These are phyloP conservation scores for Syngnathus typhle DNA, from an alignment of 2,113 vertebrate species.

Conservation along the genomic window DNA sequence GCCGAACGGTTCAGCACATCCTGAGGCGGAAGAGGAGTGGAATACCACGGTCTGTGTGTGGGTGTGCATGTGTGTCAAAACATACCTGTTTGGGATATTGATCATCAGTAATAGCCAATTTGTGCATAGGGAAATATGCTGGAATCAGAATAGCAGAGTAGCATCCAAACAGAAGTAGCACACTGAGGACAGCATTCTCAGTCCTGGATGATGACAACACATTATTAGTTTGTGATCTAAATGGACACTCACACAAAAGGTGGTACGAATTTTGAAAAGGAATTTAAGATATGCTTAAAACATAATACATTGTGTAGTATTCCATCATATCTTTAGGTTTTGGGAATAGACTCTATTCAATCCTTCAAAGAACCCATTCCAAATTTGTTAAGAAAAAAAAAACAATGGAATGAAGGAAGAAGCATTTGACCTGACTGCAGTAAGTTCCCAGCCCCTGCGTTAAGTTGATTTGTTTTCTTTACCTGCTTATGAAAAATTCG, in stretches of 20 bases:
- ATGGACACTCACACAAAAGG: not conserved
- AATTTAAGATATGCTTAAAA: too few relatives aligned
- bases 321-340: too few relatives aligned
- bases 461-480: not conserved
- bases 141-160: conserved; percentile 70
- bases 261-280: too few relatives aligned
- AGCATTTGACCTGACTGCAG: too few relatives aligned
- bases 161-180: conserved; percentile 61
- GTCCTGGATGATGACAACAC: conserved; percentile 37
- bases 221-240: not conserved
- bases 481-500: conserved; percentile 63
- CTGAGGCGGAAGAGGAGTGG: conserved; percentile 33
- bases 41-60: too few relatives aligned
- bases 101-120: conserved; percentile 21
- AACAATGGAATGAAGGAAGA: too few relatives aligned
- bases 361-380: too few relatives aligned
- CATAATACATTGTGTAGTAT: too few relatives aligned
- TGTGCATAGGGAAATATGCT: conserved; percentile 51
- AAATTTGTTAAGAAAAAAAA: too few relatives aligned
- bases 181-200: conserved; percentile 57
- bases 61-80: conserved; percentile 14
- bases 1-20: conserved; percentile 60
- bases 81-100: conserved; percentile 38
- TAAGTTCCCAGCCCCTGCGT: too few relatives aligned
- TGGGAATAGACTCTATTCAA: too few relatives aligned